Evolutionary conservation across 2,113 vertebrate species (phyloP), one percentile per base, ranked within the genome.

Genomic region (Coreoperca whiteheadi): DNA sequence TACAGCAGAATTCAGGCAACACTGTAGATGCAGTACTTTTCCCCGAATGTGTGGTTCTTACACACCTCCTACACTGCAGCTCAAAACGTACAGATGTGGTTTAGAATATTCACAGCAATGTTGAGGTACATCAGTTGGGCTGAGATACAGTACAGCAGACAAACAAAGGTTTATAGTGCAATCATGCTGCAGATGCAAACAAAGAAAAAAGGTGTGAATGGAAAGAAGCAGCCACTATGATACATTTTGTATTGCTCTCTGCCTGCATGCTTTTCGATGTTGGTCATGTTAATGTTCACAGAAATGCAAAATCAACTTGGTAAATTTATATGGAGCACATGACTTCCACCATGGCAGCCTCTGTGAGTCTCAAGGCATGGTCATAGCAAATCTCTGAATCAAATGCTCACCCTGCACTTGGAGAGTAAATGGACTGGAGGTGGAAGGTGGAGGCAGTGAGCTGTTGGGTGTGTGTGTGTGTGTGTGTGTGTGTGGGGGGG

Each of bases 361-460:
- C 63, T 57, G 20, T 15, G 53, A 69, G 43, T 54, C 25, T 73
- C 20, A 0, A 61, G 34, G 66, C 73, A 59, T 11, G 41, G 53
- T 65, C 54, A 20, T 3, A 68, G 78, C 72, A 75, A 81, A 69
- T 34, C 68, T 56, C 68, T 34, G 71, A 75, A 59, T 77, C 34
- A 25, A 77, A 54, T 10, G 68, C 60, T 87, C 77, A 0, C 50
- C 1, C 72, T 53, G 21, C 51, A 74, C 74, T 72, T 59, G 0
- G 10, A 51, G 53, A 85, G 72, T 23, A 53, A 89, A 72, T 23
- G 57, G 56, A 63, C 34, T 70, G 71, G 77, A 85, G 87, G 77
- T 89, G 74, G 87, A 87, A 84, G 90, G 86, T 84, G 88, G 91
- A 77, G 86, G 86, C 78, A 54, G 76, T 7, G 80, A 64, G 60